Evolutionary conservation across 2,797 vertebrate species (phyloP), one percentile per base, ranked within the genome.

Genomic region (Trichosurus vulpecula): DNA sequence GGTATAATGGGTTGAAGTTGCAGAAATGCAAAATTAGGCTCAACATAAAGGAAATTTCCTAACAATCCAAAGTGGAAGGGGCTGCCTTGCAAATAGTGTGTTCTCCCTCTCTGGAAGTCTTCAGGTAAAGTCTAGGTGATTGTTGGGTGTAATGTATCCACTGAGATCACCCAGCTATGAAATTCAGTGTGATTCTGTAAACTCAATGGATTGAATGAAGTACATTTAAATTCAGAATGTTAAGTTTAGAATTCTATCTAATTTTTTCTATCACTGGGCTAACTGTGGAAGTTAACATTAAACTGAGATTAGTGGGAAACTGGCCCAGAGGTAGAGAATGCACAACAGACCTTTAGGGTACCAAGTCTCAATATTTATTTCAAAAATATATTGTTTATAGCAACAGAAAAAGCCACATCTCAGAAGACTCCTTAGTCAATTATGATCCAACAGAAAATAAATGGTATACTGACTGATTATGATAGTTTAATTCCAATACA

Each of bases 381-480:
- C 92, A 93, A 94, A 96, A 97, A 95, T 91, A 87, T 97, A 93
- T 93, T 53, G 95, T 27, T n/a, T 94, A 95, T 91, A 95, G 93
- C 87, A 93, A 97, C 94, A 94, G 92, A 57, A 91, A 35, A 87
- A 35, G 6, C 66, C n/a, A 89, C 90, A 92, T 81, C 35, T 74
- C 2, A 3, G 94, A 94, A 95, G 29, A 95, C 30, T 87, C 47
- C 92, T 91, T 90, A 0, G 0, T 2, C 57, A 31, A 47, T 2
- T 30, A 2, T 95, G 55, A 6, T 0, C 6, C 47, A 55, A 47
- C 4, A 52, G 91, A 90, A 81, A 91, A 29, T 0, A 6, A 94
- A 89, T 53, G 53, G 55, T n/a, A 57, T 93, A 54, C 89, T 52
- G 51, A 54, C 54, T n/a, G 6, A 1, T 93, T 30, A 52, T 3